Base-by-base conservation (phyloP, 2,888 invertebrate genomes). In the Clivina fossor region DNA sequence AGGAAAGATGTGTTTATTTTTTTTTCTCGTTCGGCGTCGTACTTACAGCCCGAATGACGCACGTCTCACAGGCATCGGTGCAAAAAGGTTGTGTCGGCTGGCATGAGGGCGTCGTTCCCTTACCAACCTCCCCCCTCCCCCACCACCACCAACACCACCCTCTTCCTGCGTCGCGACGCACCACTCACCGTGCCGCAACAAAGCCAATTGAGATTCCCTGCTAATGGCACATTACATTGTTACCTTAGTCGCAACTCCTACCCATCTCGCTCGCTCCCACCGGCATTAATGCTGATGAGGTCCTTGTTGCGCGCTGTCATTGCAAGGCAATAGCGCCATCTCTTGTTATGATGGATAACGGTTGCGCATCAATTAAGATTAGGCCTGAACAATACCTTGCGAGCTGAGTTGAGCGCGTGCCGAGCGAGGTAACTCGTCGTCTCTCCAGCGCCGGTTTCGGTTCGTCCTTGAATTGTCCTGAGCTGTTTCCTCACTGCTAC, bases 171-270 rank as follows among this genome's bases (percentile, higher is more conserved):
- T 18, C 19, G 15, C 51, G 11, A 9, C 37, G 20, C 13, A 28
- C 35, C 46, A 62, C 65, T 63, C 66, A 65, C 67, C 66, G 66
- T 65, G 61, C 69, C 68, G 65, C 72, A 72, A 74, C 74, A 75
- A 74, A 72, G 73, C 73, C 73, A 73, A 74, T 74, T 75, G 72
- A 73, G 70, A 74, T 72, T 74, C 73, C 68, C 71, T 72, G 71
- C 73, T 75, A 75, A 74, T 75, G 74, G 74, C 74, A 73, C 69
- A 72, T 74, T 73, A 74, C 72, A 74, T 75, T 75, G 74, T 75
- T 74, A 74, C 74, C 74, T 73, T 71, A 68, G 68, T 66, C 62
- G 61, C 65, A 58, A 62, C 61, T 60, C 60, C 60, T 58, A 56
- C 63, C 63, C 60, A 61, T 53, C 54, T 60, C 58, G 58, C 60